These are phyloP conservation scores for Pyrgus malvae DNA, from an alignment of 2,888 invertebrate genomes.

Conservation along the genomic window DNA sequence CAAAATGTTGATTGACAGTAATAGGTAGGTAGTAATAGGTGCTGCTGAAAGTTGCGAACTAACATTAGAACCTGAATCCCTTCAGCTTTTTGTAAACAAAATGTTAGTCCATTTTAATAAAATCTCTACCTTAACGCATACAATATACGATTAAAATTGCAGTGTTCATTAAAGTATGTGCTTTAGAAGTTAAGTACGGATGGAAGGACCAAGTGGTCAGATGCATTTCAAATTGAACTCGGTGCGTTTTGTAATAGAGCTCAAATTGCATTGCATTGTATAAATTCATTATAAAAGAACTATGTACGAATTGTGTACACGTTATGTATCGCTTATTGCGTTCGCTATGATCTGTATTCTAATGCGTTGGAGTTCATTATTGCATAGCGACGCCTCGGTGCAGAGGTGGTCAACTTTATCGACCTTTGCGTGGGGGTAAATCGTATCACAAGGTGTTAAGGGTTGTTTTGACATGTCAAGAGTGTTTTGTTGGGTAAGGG, in stretches of 20 bases:
- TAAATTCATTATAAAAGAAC: background rate
- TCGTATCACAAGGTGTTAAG: background rate
- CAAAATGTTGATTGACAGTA: slow-evolving; percentile 11
- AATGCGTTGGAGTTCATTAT: slow-evolving; percentile 14
- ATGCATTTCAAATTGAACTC: background rate
- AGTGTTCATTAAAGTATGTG: background rate
- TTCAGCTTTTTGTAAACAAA: slow-evolving; percentile 12
- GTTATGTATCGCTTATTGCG: background rate
- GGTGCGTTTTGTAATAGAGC: background rate
- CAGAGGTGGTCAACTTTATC: background rate
- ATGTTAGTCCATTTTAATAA: background rate
- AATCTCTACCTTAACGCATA: background rate
- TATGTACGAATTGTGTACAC: background rate
- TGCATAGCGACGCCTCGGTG: slow-evolving; percentile 1
- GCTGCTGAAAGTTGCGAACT: slow-evolving; percentile 1
- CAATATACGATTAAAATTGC: background rate
- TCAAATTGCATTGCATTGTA: background rate
- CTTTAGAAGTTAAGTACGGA: slow-evolving; percentile 1
- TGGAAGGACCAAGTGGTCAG: slow-evolving; percentile 6
- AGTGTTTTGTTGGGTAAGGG: slow-evolving; percentile 8
- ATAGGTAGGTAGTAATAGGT: too few relatives aligned
- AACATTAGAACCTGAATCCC: slow-evolving; percentile 16
- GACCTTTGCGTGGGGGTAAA: background rate
- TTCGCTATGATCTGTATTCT: background rate
- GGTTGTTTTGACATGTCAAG: background rate